Evolutionary conservation across 2,888 invertebrate genomes (phyloP).

Genomic region (Adelognathus sp.): DNA sequence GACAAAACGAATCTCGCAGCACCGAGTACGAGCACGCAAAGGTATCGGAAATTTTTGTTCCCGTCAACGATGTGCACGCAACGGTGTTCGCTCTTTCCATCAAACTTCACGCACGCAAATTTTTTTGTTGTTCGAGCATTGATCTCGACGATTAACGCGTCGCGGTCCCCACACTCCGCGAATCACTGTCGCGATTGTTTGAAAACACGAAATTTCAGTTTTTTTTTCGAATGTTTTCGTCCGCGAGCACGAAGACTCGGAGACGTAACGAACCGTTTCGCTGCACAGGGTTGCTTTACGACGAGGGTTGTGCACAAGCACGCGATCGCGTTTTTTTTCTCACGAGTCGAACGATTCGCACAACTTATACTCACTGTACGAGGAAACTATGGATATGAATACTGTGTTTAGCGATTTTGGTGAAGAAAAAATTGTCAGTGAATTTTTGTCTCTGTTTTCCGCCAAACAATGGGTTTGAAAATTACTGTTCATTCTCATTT

Average conservation of each 20-base stretch:
- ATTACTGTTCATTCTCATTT: too few relatives aligned
- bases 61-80: slow-evolving; percentile 25
- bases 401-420: background rate
- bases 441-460: too few relatives aligned
- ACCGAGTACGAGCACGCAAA: slow-evolving; percentile 46
- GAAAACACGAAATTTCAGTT: background rate
- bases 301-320: slow-evolving; percentile 49
- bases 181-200: slow-evolving; percentile 1
- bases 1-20: slow-evolving; percentile 46
- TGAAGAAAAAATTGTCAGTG: background rate
- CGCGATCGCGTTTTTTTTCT: slow-evolving; percentile 46
- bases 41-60: slow-evolving; percentile 46
- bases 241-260: background rate
- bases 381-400: background rate
- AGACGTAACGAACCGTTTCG: slow-evolving; percentile 2
- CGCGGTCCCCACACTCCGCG: slow-evolving; percentile 3
- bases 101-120: background rate
- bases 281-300: slow-evolving; percentile 43
- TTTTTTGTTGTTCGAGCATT: slow-evolving; percentile 6
- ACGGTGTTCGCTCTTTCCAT: background rate
- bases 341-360: slow-evolving; percentile 51
- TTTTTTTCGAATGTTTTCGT: background rate
- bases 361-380: background rate
- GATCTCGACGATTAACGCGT: slow-evolving; percentile 1
- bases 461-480: too few relatives aligned